A percentile compares a stretch with the other conserved stretches of the same genome.
Evolutionary conservation across 2,888 invertebrate species (phyloP).

Genomic region (Anthrax anthrax): DNA sequence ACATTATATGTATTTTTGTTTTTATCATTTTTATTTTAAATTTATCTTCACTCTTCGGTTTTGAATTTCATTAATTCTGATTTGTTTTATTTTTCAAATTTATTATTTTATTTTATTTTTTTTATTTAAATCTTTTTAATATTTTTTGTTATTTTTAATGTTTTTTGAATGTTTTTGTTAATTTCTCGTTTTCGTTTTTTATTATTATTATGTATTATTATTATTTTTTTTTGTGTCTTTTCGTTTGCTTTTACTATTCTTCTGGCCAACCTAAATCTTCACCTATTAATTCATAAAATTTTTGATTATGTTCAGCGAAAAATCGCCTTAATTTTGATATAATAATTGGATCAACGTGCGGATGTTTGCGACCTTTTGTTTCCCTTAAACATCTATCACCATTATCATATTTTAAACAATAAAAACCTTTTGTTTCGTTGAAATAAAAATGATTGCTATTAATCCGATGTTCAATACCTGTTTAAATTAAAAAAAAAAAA

Average conservation of each 20-base stretch:
- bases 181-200: too few relatives aligned
- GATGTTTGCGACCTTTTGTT: constrained; percentile 72
- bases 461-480: constrained; percentile 41
- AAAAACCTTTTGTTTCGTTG: constrained; percentile 93
- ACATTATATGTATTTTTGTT: too few relatives aligned
- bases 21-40: too few relatives aligned
- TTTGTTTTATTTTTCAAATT: too few relatives aligned
- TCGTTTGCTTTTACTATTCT: constrained; percentile 43
- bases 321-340: constrained; percentile 68
- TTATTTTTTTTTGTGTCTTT: too few relatives aligned
- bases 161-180: too few relatives aligned
- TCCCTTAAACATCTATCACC: constrained; percentile 71
- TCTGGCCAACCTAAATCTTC: constrained; percentile 90
- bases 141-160: too few relatives aligned
- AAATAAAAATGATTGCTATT: constrained; percentile 86
- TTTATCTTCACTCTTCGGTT: too few relatives aligned
- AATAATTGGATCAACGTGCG: constrained; percentile 65
- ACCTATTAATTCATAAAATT: constrained; percentile 84
- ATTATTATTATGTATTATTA: too few relatives aligned
- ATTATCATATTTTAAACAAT: constrained; percentile 74
- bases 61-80: too few relatives aligned
- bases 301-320: constrained; percentile 82
- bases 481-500: constrained; percentile 3
- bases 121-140: too few relatives aligned
- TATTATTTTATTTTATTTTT: too few relatives aligned